phyloP scores from a whole-genome alignment of 2,888 invertebrate species.

The Apodemia duryi region DNA sequence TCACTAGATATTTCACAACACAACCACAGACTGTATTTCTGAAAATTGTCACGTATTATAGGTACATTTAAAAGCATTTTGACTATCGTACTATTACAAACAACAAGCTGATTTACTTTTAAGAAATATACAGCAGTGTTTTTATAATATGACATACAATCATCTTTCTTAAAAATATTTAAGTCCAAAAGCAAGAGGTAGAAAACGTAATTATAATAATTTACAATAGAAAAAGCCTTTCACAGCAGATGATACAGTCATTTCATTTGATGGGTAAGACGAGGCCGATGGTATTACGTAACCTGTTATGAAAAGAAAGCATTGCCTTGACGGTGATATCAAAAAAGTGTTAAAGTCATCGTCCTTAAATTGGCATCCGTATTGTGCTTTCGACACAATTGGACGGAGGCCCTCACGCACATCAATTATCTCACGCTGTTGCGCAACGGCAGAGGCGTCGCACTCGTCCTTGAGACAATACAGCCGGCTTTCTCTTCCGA shows the following conservation, averaged over 20 bases:
- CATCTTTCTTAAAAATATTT: background rate
- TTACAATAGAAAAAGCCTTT: background rate
- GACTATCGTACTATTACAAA: no score
- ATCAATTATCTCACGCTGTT: constrained; percentile 57
- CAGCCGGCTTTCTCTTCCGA: constrained; percentile 64
- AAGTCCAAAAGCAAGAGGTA: background rate
- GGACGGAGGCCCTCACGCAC: constrained; percentile 30
- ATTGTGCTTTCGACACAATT: constrained; percentile 53
- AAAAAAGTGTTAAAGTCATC: constrained; percentile 49
- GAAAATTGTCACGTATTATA: no score
- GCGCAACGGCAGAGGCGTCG: constrained; percentile 57
- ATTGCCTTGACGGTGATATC: constrained; percentile 39
- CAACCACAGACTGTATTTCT: no score
- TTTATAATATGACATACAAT: no score
- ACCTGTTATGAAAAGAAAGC: constrained; percentile 33
- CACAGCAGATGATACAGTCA: background rate
- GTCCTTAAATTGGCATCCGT: constrained; percentile 61
- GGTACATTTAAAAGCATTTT: no score
- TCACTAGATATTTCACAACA: no score
- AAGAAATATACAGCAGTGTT: no score
- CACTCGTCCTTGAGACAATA: constrained; percentile 70
- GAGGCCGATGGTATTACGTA: constrained; percentile 8
- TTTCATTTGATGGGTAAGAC: background rate
- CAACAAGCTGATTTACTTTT: no score
- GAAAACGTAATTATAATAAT: background rate